Base-by-base conservation (phyloP, 2,797 vertebrate genomes). In the Mallotus villosus region DNA sequence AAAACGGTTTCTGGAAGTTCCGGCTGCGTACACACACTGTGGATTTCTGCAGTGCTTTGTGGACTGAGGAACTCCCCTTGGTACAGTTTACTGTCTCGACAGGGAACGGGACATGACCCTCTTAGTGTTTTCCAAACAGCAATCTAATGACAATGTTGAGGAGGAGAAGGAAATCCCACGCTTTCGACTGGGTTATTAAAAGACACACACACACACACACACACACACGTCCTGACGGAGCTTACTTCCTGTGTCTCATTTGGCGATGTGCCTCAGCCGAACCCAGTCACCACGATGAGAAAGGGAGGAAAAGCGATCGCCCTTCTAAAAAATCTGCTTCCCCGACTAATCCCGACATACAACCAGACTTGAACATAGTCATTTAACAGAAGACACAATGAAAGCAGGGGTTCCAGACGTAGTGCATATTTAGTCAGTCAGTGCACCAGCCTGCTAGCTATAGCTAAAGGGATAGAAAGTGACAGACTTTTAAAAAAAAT, bases 101-200 rank as follows among this genome's bases (percentile, higher is more conserved):
- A 58, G 17, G 63, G 59, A 77, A 78, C 8, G 53, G 24, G 24
- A 24, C 14, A 21, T 64, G 63, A 16, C 59, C 65, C 11, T 72
- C 19, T 22, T 41, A 61, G 60, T 70, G 68, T 57, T 51, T 57
- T 27, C 29, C 46, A 65, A 73, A 63, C 61, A 46, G 41, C 2
- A 51, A 62, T 65, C 58, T 63, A 58, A 25, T 64, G 71, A 69
- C 82, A 77, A 74, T 67, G 82, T 75, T 79, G 79, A 2, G 24
- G 34, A 32, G 32, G 75, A 61, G 37, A 27, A 16, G 12, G 34
- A 78, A 78, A 76, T 82, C 79, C 81, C 82, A 85, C 37, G 7
- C 41, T 68, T 58, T 53, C 58, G 19, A 29, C n/a, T 68, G 62
- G 25, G 21, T 63, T 16, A 7, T 70, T 75, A 82, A 74, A 41